These are phyloP conservation scores for Tachypleus tridentatus DNA, from an alignment of 1,140 invertebrate species.

Conservation along the genomic window DNA sequence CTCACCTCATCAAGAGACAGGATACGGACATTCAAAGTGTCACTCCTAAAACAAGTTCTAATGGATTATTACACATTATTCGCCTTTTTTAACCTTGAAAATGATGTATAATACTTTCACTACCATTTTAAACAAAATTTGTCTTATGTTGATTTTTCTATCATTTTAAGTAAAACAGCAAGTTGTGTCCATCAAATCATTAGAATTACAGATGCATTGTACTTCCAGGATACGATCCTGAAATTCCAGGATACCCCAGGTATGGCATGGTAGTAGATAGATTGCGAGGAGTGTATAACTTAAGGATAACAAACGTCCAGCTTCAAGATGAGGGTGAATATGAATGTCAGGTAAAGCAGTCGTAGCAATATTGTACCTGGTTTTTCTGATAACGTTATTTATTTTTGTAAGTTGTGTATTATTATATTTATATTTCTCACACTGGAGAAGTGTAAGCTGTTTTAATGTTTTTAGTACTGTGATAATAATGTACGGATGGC, in stretches of 20 bases:
- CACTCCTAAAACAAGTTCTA: too few relatives aligned
- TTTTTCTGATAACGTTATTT: slow-evolving; percentile 1
- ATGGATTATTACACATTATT: too few relatives aligned
- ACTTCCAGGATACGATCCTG: slow-evolving; percentile 55
- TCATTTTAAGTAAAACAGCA: too few relatives aligned
- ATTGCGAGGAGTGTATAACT: slow-evolving; percentile 65
- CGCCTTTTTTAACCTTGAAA: too few relatives aligned
- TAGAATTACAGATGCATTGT: too few relatives aligned
- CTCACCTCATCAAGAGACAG: too few relatives aligned
- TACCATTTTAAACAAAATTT: too few relatives aligned
- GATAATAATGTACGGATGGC: neutral
- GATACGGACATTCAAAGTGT: too few relatives aligned
- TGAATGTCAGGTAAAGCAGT: slow-evolving; percentile 65
- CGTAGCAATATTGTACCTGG: too few relatives aligned
- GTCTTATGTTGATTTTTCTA: too few relatives aligned
- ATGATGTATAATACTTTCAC: too few relatives aligned
- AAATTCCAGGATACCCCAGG: slow-evolving; percentile 69
- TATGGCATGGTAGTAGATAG: slow-evolving; percentile 73
- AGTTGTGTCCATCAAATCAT: too few relatives aligned
- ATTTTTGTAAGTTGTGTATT: neutral
- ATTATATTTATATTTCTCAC: slow-evolving; percentile 2
- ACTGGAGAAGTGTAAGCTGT: neutral
- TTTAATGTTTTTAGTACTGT: slow-evolving; percentile 5
- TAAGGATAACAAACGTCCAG: slow-evolving; percentile 66
- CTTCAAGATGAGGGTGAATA: slow-evolving; percentile 80